Evolutionary conservation across 23 tunicate species (phyloP), one percentile per base, ranked within the genome.

Genomic region (Phallusia fumigata): DNA sequence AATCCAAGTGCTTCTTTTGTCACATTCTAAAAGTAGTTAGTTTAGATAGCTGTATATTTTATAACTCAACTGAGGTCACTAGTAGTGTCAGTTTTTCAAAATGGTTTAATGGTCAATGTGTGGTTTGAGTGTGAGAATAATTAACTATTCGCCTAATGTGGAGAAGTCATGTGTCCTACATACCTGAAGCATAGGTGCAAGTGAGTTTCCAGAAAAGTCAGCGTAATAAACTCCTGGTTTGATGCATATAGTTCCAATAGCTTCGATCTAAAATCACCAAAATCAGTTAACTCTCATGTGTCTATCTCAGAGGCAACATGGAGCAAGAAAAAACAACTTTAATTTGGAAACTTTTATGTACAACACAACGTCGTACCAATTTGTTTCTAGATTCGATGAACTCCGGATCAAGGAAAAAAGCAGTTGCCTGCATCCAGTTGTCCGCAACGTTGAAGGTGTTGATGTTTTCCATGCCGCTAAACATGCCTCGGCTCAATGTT

Each of bases 211-310:
- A 26, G 64, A 52, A 34, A 86, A 33, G 74, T 86, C 53, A 1
- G 80, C 84, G 51, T 44, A 86, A 33, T 86, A 75, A 31, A 86
- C 33, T 32, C 90, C 90, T n/a, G 81, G 90, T 40, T 86, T 86
- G 81, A 85, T 30, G 49, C 90, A 86, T 18, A 86, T n/a, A 18
- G 80, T 30, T 31, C 78, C 65, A 21, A 86, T 44, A 19, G 80
- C 79, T 44, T 80, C 85, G 22, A 80, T 50, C 90, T 86, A 40
- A 10, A 40, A 40, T 3, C 47, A n/a, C n/a, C n/a, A n/a, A 40
- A 40, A 40, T 3, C 47, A 10, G 47, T 40, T 40, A 10, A 40
- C 10, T 40, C 10, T 40, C 8, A 40, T 10, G 10, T 40, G 47
- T 40, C 8, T 10, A 40, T 40, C 10, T 10, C 47, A 40, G 47